Percentiles rank a stretch among this genome's conserved stretches.
Evolutionary conservation across 2,113 vertebrate species (phyloP).

Genomic region (Peucedramus taeniatus): DNA sequence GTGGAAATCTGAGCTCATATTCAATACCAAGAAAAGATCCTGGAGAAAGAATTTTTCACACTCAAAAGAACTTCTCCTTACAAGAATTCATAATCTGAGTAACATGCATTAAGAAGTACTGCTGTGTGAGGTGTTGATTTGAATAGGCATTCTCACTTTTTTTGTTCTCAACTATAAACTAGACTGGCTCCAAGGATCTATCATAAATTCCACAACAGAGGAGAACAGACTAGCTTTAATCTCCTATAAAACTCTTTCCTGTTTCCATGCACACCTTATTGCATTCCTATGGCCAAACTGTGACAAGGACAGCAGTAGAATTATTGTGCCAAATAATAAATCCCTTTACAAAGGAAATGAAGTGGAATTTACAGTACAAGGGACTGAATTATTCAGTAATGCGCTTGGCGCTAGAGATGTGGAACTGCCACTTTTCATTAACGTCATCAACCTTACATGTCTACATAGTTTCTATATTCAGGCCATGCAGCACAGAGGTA

Average conservation of each 20-base stretch:
- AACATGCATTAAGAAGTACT: neutral
- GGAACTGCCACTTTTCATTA: neutral
- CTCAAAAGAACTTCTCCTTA: neutral
- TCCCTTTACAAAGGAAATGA: neutral
- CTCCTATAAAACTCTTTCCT: neutral
- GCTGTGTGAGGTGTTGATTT: neutral
- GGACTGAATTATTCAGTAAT: constrained; percentile 13
- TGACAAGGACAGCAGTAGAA: neutral
- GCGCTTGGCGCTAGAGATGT: neutral
- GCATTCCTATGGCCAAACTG: neutral
- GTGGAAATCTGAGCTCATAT: neutral
- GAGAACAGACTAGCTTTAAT: neutral
- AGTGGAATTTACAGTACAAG: neutral
- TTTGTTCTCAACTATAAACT: neutral
- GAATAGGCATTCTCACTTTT: neutral
- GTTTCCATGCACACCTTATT: neutral
- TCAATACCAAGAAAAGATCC: neutral
- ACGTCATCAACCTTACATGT: neutral
- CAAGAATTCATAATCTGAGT: neutral
- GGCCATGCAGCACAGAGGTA: neutral
- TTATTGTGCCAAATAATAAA: neutral
- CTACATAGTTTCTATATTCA: neutral
- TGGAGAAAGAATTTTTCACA: neutral
- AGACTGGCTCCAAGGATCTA: neutral
- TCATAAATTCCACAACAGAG: neutral